Evolutionary conservation across 2,888 invertebrate genomes (phyloP), one percentile per base, ranked within the genome.

Genomic region (Nomada flava): DNA sequence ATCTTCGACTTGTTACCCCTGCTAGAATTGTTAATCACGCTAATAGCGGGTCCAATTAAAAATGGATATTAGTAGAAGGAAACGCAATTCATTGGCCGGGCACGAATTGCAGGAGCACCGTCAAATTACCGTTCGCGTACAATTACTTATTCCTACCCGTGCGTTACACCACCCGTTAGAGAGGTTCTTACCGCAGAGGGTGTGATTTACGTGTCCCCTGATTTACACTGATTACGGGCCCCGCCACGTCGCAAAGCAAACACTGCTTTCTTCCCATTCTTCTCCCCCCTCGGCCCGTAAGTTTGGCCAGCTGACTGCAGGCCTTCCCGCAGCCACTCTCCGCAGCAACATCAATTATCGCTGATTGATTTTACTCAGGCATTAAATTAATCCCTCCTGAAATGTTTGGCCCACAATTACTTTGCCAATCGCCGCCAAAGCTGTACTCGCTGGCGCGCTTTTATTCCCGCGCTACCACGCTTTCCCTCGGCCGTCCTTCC

Each of bases 211-310:
- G 93, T 89, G 92, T 92, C 91, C 92, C 91, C 93, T 93, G 93
- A 93, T 93, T 93, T 93, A 93, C 93, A 92, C 93, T 93, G 93
- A 93, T 93, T 93, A 93, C 92, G 91, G 91, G 90, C 90, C 91
- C 90, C 90, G 90, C 88, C 89, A 90, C 90, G 90, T 91, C 90
- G 91, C 91, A 92, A 92, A 92, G 92, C 91, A 93, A 93, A 93
- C 91, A 93, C 88, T 86, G 87, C 89, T 89, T 89, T 84, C 78
- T 82, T 85, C 85, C 74, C 67, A 69, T 73, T 64, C 75, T 74
- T 67, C 65, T 68, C 59, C 64, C 52, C 64, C 62, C 55, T 53
- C 57, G 23, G 53, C 53, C 70, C 29, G 23, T 9, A 42, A 23
- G 67, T 60, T 79, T 74, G 75, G 71, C n/a, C 83, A 70, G 76